Percentiles rank a stretch among this genome's conserved stretches.
These are phyloP conservation scores for Paramisgurnus dabryanus DNA, from an alignment of 2,113 vertebrate genomes.

Conservation along the genomic window DNA sequence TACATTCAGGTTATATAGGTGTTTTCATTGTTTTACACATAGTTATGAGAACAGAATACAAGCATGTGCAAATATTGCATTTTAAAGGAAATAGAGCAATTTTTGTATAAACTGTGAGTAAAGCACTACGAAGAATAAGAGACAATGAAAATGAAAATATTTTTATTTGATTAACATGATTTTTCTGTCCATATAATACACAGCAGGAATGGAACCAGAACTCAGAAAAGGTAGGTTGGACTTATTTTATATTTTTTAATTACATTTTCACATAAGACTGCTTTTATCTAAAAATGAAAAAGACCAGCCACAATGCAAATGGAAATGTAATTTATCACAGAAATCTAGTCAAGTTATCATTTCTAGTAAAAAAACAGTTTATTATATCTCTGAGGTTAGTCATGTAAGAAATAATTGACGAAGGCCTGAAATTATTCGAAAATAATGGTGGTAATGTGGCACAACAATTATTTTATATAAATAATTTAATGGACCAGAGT, in stretches of 20 bases:
- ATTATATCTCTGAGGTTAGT: background rate
- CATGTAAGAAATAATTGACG: no score
- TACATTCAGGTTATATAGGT: no score
- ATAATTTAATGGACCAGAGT: no score
- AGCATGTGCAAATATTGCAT: background rate
- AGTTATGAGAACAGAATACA: background rate
- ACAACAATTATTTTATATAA: no score
- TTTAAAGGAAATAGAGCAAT: background rate
- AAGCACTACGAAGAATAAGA: no score
- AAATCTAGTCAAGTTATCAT: background rate
- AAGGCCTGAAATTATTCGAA: no score
- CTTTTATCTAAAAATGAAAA: background rate
- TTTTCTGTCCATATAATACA: background rate
- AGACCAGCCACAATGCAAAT: background rate
- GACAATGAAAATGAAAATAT: no score
- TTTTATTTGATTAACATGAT: background rate
- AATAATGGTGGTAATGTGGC: no score
- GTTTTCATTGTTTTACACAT: no score
- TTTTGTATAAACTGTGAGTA: background rate
- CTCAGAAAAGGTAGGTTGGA: background rate
- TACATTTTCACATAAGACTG: no score
- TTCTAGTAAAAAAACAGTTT: background rate
- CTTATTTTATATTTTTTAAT: background rate
- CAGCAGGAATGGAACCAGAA: background rate
- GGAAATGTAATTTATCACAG: background rate